Evolutionary conservation across 30 jellyfish, hydroid and myxozoan genomes (phyloP).

Genomic region (Morbakka virulenta): DNA sequence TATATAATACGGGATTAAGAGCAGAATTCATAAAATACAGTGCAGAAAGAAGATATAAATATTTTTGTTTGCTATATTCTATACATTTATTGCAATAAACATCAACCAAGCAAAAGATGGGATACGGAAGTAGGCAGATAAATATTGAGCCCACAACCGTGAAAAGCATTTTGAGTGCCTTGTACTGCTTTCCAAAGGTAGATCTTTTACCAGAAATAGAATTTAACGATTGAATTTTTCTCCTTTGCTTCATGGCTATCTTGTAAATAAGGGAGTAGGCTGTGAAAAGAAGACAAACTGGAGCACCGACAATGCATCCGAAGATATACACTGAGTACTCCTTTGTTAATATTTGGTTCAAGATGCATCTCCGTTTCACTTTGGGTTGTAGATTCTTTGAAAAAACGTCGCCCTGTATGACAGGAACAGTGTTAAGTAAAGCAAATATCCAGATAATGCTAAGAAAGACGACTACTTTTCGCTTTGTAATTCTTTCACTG

Average conservation of each 20-base stretch:
- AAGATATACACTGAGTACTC: neutral
- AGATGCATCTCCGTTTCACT: neutral
- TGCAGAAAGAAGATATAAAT: neutral
- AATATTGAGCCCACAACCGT: neutral
- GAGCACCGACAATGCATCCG: neutral
- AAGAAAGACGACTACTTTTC: constrained; percentile 12
- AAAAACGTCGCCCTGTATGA: neutral
- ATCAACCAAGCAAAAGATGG: neutral
- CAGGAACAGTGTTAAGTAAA: neutral
- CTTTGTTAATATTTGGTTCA: neutral
- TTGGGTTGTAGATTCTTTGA: too few relatives aligned
- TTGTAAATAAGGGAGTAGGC: neutral
- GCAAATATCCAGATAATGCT: constrained; percentile 11
- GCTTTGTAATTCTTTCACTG: constrained; percentile 1
- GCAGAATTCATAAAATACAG: neutral
- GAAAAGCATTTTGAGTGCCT: neutral
- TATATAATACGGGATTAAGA: neutral
- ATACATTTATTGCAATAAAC: neutral
- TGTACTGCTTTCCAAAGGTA: neutral
- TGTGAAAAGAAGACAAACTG: neutral
- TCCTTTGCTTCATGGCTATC: neutral
- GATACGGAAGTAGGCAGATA: neutral
- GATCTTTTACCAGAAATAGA: neutral
- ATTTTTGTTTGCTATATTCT: neutral
- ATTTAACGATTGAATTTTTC: neutral